phyloP scores from a whole-genome alignment of 1,140 invertebrate species.

The Chrysopa pallens region DNA sequence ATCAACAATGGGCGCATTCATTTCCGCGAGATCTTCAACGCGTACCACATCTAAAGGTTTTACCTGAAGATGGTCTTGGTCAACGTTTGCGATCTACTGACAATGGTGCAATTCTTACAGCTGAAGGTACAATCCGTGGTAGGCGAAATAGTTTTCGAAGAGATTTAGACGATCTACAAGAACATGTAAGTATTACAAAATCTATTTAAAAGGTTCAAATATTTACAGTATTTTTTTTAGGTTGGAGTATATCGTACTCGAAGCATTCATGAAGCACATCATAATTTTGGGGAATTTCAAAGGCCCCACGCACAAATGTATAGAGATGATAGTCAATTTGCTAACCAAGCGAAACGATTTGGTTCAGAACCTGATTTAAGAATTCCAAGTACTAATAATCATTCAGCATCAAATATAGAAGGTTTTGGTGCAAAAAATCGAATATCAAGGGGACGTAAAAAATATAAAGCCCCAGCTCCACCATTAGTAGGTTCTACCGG shows the following conservation, averaged over 20 bases:
- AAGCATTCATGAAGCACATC: conserved; percentile 12
- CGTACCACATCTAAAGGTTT: conserved; percentile 32
- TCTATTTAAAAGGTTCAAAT: not conserved
- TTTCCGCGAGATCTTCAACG: conserved; percentile 23
- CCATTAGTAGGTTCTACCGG: conserved; percentile 16
- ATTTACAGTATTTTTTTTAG: not conserved
- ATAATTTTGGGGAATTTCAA: conserved; percentile 18
- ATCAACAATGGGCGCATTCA: conserved; percentile 24
- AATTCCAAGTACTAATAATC: conserved; percentile 21
- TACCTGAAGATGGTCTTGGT: conserved; percentile 35
- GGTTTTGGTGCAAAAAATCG: conserved; percentile 13
- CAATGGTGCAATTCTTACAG: conserved; percentile 60
- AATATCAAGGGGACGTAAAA: conserved; percentile 30
- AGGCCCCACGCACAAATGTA: conserved; percentile 5
- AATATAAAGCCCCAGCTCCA: conserved; percentile 41
- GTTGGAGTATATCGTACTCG: not conserved
- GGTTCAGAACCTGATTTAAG: conserved; percentile 54
- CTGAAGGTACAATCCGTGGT: conserved; percentile 58
- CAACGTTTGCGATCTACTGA: conserved; percentile 47
- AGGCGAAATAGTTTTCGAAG: conserved; percentile 18
- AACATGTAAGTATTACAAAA: not conserved
- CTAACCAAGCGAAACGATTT: conserved; percentile 31
- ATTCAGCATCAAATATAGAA: not conserved
- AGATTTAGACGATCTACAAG: conserved; percentile 9
- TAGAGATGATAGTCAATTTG: conserved; percentile 3